Conservation (phyloP, 2,797 vertebrate genomes). For the Channa striata region DNA sequence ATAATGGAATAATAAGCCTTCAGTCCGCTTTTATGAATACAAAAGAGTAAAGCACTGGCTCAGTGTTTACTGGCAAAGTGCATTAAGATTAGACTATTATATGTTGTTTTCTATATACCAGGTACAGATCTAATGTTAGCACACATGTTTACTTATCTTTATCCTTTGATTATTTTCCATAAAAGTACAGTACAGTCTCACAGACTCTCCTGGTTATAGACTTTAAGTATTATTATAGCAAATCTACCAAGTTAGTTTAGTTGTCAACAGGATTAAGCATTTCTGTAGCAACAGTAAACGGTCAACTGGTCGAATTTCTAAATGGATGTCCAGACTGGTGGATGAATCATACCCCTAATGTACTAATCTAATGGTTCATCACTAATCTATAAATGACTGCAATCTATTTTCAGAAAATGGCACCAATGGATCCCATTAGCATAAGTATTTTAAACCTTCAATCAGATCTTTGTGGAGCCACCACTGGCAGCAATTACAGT, state of each 20-base stretch:
- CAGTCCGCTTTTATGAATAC: background rate
- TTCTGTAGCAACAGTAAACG: background rate
- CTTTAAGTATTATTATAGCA: background rate
- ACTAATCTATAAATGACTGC: conserved; percentile 58
- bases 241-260: background rate
- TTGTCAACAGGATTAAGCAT: background rate
- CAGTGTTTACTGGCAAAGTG: too few relatives aligned
- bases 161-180: too few relatives aligned
- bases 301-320: conserved; percentile 6
- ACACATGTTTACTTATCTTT: too few relatives aligned
- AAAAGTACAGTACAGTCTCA: too few relatives aligned
- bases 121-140: too few relatives aligned
- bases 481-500: conserved; percentile 16
- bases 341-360: conserved; percentile 44
- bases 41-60: background rate
- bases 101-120: too few relatives aligned
- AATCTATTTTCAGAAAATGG: conserved; percentile 36
- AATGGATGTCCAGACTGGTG: conserved; percentile 1
- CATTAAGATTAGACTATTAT: background rate
- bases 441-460: conserved; percentile 16
- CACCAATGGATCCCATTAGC: conserved; percentile 47
- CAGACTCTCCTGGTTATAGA: background rate
- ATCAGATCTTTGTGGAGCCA: conserved; percentile 12
- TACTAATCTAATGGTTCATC: conserved; percentile 55
- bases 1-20: too few relatives aligned